A percentile compares a stretch with the other conserved stretches of the same genome.
Evolutionary conservation across 2,888 invertebrate species (phyloP).

Genomic region (Magallana nippona): DNA sequence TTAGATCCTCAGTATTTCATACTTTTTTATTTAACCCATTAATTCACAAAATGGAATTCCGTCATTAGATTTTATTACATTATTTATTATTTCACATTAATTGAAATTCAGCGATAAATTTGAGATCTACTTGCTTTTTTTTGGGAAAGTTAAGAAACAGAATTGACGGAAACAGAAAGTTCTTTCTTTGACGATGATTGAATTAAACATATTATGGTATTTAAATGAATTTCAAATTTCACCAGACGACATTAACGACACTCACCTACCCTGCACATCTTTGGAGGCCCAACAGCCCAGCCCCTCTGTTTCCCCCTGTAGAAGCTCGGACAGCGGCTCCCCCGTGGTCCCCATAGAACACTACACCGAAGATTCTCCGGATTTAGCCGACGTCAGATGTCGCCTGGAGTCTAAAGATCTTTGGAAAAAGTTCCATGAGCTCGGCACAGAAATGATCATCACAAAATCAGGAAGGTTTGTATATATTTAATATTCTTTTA

Average conservation of each 20-base stretch:
- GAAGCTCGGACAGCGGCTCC: background rate
- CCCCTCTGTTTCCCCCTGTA: slow-evolving; percentile 20
- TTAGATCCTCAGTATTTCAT: too few species aligned
- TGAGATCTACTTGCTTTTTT: too few species aligned
- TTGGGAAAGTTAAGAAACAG: too few species aligned
- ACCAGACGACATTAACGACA: slow-evolving; percentile 34
- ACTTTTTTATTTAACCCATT: too few species aligned
- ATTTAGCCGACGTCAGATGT: slow-evolving; percentile 48
- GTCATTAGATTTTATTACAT: background rate
- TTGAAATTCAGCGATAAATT: too few species aligned
- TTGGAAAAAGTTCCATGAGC: slow-evolving; percentile 51
- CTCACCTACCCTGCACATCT: background rate
- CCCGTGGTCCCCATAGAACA: background rate
- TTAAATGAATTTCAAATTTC: background rate
- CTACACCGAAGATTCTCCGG: slow-evolving; percentile 40
- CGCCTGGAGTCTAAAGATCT: slow-evolving; percentile 51
- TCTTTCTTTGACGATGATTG: too few species aligned
- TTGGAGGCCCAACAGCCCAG: slow-evolving; percentile 27
- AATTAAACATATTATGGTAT: too few species aligned
- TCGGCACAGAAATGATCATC: slow-evolving; percentile 54
- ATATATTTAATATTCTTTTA: background rate
- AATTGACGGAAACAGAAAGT: too few species aligned
- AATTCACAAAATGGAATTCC: background rate
- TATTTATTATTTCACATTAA: too few species aligned
- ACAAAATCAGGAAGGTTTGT: slow-evolving; percentile 52